A percentile compares a stretch with the other conserved stretches of the same genome.
These are phyloP conservation scores for Boloria selene DNA, from an alignment of 2,888 invertebrate genomes.

Conservation along the genomic window DNA sequence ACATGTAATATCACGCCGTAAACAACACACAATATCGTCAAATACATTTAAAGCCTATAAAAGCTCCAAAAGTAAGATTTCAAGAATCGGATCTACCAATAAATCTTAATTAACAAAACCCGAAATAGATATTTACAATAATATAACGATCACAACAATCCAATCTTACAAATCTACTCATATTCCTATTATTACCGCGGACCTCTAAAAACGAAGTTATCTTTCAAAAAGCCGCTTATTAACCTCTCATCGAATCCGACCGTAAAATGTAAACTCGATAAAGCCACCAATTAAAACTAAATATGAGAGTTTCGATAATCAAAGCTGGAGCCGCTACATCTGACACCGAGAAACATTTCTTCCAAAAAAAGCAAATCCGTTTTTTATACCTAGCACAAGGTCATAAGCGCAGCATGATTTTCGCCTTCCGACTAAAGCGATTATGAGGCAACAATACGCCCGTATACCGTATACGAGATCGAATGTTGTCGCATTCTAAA, in stretches of 20 bases:
- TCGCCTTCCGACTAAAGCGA: constrained; percentile 73
- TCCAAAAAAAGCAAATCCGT: constrained; percentile 70
- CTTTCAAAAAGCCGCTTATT: constrained; percentile 82
- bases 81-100: constrained; percentile 25
- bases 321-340: constrained; percentile 80
- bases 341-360: constrained; percentile 77
- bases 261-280: constrained; percentile 83
- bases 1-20: constrained; percentile 35
- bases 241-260: constrained; percentile 81
- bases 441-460: constrained; percentile 53
- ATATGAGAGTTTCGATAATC: constrained; percentile 81
- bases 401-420: constrained; percentile 78
- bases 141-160: constrained; percentile 43
- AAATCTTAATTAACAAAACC: constrained; percentile 41
- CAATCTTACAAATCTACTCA: constrained; percentile 50
- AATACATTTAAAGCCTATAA: constrained; percentile 3
- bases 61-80: constrained; percentile 10
- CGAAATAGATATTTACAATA: constrained; percentile 43
- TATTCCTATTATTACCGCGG: constrained; percentile 69
- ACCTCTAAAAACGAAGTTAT: constrained; percentile 77
- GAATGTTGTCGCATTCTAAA: constrained; percentile 50
- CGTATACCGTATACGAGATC: constrained; percentile 38
- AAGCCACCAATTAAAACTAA: constrained; percentile 83
- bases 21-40: constrained; percentile 14
- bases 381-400: constrained; percentile 74